A percentile compares a stretch with the other conserved stretches of the same genome.
Conservation (phyloP, 2,888 invertebrate genomes). For the Philhelius pedissequus region DNA sequence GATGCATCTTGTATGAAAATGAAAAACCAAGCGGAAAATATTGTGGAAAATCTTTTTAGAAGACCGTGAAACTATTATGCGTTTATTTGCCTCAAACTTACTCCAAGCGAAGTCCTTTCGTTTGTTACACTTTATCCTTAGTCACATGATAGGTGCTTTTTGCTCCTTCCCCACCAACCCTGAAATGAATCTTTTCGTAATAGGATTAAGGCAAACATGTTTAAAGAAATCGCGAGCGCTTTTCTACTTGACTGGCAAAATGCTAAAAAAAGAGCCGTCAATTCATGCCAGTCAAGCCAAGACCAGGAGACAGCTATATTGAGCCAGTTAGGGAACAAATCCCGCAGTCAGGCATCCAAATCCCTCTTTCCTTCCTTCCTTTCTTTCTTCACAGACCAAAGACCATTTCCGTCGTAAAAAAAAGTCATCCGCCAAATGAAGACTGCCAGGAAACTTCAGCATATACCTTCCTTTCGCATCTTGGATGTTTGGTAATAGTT, state of each 20-base stretch:
- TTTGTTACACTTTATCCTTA: constrained; percentile 8
- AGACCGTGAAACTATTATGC: constrained; percentile 48
- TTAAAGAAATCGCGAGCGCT: constrained; percentile 48
- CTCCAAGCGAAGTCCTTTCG: neutral
- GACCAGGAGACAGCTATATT: constrained; percentile 27
- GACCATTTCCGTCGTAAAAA: constrained; percentile 23
- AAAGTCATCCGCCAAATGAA: constrained; percentile 36
- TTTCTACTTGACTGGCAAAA: constrained; percentile 54
- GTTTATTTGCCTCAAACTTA: constrained; percentile 16
- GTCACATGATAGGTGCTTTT: constrained; percentile 7
- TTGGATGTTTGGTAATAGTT: constrained; percentile 40
- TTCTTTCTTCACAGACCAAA: constrained; percentile 40
- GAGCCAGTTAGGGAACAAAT: constrained; percentile 58
- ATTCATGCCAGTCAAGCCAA: constrained; percentile 43
- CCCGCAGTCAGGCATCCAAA: constrained; percentile 44
- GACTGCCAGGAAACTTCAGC: constrained; percentile 28
- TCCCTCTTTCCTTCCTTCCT: neutral
- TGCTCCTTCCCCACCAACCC: neutral
- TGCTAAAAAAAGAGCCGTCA: constrained; percentile 66
- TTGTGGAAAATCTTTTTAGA: constrained; percentile 9
- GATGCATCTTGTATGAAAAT: neutral
- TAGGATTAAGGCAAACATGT: constrained; percentile 61
- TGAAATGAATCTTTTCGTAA: constrained; percentile 52
- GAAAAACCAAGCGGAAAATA: neutral
- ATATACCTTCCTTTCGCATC: constrained; percentile 30